Conservation (phyloP, 2,113 vertebrate genomes). For the Opisthocomus hoazin region DNA sequence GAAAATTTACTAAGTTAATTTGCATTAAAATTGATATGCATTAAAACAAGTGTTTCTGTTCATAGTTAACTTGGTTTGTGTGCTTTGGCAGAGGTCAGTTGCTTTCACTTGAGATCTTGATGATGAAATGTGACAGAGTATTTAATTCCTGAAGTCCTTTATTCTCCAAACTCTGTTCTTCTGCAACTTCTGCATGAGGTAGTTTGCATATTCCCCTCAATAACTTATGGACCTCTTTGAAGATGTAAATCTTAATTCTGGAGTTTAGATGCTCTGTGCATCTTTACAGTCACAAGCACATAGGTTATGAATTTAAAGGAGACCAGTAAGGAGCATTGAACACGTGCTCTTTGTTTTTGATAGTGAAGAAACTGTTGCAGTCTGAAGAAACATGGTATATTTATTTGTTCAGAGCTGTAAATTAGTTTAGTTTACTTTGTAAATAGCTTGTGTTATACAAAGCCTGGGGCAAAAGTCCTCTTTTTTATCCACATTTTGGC, state of each 20-base stretch:
- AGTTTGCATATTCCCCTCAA: background rate
- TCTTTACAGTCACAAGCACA: background rate
- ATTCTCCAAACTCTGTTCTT: background rate
- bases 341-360: background rate
- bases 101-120: background rate
- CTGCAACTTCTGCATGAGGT: background rate
- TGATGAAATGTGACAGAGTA: background rate
- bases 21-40: background rate
- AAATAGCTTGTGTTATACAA: background rate
- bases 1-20: background rate
- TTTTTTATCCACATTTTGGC: background rate
- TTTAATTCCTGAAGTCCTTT: background rate
- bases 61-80: background rate
- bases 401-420: background rate
- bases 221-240: background rate
- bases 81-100: background rate
- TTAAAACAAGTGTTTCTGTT: background rate
- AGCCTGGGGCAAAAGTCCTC: background rate
- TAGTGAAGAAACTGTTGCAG: background rate
- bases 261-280: background rate
- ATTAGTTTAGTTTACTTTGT: background rate
- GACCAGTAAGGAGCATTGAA: background rate
- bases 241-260: background rate
- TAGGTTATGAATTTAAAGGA: background rate
- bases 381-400: background rate